Conservation (phyloP, 2,797 vertebrate species). For the Silurus aristotelis region DNA sequence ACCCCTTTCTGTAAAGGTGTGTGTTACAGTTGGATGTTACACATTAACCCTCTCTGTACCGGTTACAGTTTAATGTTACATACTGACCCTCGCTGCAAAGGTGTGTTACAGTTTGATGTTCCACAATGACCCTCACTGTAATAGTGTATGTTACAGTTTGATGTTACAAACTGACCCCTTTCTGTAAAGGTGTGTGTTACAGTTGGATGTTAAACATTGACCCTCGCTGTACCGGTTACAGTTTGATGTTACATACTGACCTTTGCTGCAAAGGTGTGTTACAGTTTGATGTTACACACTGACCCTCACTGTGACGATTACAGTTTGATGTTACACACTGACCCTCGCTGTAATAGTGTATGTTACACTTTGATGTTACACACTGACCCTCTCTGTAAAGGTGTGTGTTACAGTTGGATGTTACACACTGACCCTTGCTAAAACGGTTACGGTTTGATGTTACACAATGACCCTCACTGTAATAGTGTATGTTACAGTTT, state of each 20-base stretch:
- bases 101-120: neutral
- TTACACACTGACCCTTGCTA: neutral
- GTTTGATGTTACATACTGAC: neutral
- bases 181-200: neutral
- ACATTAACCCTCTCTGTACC: neutral
- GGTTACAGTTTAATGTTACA: neutral
- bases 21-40: neutral
- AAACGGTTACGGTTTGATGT: neutral
- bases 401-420: neutral
- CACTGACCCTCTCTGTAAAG: neutral
- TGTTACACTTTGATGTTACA: neutral
- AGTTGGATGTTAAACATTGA: neutral
- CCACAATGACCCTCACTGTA: neutral
- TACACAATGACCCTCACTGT: neutral
- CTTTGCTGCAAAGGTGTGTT: neutral
- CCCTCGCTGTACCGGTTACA: neutral
- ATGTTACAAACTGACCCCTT: neutral
- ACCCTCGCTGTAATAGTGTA: neutral
- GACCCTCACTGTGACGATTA: neutral
- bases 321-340: neutral
- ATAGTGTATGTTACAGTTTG: neutral
- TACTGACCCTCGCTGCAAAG: neutral
- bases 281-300: neutral
- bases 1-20: neutral
- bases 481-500: neutral